Base-by-base conservation (phyloP, 2,113 vertebrate species). In the Lophius piscatorius region DNA sequence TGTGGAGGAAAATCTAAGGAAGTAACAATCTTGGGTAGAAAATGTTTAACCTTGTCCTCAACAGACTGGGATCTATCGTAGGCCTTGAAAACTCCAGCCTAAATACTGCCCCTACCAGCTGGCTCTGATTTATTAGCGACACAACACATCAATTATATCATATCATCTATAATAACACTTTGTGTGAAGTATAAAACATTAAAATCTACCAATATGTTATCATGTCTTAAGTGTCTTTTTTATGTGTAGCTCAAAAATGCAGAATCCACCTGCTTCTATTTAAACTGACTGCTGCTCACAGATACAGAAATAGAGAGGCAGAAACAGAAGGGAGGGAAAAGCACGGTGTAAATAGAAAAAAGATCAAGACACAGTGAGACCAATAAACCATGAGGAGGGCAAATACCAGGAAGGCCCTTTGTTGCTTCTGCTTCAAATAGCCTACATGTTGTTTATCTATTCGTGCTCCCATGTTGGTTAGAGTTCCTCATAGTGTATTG, bases 341-440 rank as follows among this genome's bases (percentile, higher is more conserved):
- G 58, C 39, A 16, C 39, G 4, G 46, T 52, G 56, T 28, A 65
- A 75, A 76, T 62, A 61, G 14, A 18, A 61, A 48, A 47, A 74
- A 65, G 24, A 56, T 57, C 42, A 33, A 60, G 56, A 75, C 47
- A 76, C 18, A 71, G 62, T 74, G 52, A 50, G 58, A 65, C 17
- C 73, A 74, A 74, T 74, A 74, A 70, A 78, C 66, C 20, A 61
- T 29, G 36, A 63, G 60, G 36, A 55, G n/a, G n/a, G n/a, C n/a
- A n/a, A n/a, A 61, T 44, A 83, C 78, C 87, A 89, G 84, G 83
- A 91, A 88, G 66, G 63, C 24, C 57, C 73, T 82, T 69, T 86
- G 68, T 81, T 84, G 60, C 55, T 65, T 82, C 65, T 28, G 63
- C 70, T 81, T 77, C 73, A 81, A 84, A 84, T 77, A 79, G 58